These are phyloP conservation scores for Apodemia duryi DNA, from an alignment of 2,888 invertebrate species.

Conservation along the genomic window DNA sequence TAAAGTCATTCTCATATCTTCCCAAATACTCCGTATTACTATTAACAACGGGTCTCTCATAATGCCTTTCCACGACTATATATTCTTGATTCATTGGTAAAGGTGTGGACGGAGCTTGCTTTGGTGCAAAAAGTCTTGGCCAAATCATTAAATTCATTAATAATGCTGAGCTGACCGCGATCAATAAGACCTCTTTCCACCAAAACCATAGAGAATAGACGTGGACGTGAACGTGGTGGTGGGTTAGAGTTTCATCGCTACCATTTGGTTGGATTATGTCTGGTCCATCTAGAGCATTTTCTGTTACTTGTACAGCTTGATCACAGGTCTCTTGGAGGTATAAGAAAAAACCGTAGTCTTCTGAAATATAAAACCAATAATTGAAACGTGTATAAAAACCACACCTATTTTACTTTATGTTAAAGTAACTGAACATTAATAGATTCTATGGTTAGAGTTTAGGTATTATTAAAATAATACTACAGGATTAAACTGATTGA, in stretches of 20 bases:
- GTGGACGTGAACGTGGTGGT: conserved; percentile 83
- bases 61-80: conserved; percentile 56
- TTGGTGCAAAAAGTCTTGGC: conserved; percentile 66
- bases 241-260: conserved; percentile 65
- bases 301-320: conserved; percentile 59
- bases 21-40: conserved; percentile 61
- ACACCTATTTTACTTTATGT: no score
- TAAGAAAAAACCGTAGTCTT: conserved; percentile 87
- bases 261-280: conserved; percentile 42
- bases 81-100: conserved; percentile 54
- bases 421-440: no score
- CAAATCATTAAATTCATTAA: conserved; percentile 83
- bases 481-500: no score
- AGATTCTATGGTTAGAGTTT: no score
- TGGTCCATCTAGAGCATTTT: conserved; percentile 42
- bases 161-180: conserved; percentile 86
- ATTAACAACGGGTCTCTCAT: conserved; percentile 41
- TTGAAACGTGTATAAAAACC: no score
- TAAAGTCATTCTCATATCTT: conserved; percentile 92
- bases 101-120: conserved; percentile 40
- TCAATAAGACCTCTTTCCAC: conserved; percentile 89
- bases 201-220: conserved; percentile 88
- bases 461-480: no score
- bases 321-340: conserved; percentile 80
- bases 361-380: conserved; percentile 48